Base-by-base conservation (phyloP, 2,888 invertebrate genomes). In the Mayetiola destructor region DNA sequence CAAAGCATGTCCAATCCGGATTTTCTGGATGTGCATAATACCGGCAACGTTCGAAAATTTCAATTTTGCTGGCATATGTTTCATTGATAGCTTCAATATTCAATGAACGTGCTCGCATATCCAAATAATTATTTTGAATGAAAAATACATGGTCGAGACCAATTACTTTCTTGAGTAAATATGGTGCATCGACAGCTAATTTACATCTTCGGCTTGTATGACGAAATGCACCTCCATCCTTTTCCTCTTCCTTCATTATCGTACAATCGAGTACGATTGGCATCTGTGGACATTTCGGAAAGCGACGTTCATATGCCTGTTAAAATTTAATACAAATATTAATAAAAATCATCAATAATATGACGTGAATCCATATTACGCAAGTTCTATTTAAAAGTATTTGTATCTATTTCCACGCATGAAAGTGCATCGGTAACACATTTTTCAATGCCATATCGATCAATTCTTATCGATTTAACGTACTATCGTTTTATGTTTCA, bases 1-100 rank as follows among this genome's bases (percentile, higher is more conserved):
- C 94, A 74, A 95, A 95, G 68, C 94, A 94, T 1, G 95, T 95
- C 94, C 94, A 95, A 48, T 88, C 82, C 0, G 85, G 73, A 72
- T 95, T 94, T 66, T 95, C 94, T 0, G 93, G 90, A 73, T 94
- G 93, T 14, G 91, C 65, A 61, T 72, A 73, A 58, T 73, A 73
- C 42, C 72, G 70, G 73, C 94, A 94, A 67, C 85, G 85, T 76
- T 95, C 95, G 63, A 88, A 76, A 65, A 95, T 89, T 57, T 80
- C 80, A 56, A 95, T 84, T 66, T 91, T 79, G 56, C 79, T 75
- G 16, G 90, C 77, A 73, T 94, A 95, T 66, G 89, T 90, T 72
- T 95, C 93, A 71, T 95, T 95, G 60, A 80, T 82, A 20, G 94
- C 94, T 72, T 92, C 90, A 67, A 95, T 95, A 70, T 83, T 84